Percentiles rank a stretch among this genome's conserved stretches.
Evolutionary conservation across 1,140 invertebrate species (phyloP).

Genomic region (Lucilia cuprina): DNA sequence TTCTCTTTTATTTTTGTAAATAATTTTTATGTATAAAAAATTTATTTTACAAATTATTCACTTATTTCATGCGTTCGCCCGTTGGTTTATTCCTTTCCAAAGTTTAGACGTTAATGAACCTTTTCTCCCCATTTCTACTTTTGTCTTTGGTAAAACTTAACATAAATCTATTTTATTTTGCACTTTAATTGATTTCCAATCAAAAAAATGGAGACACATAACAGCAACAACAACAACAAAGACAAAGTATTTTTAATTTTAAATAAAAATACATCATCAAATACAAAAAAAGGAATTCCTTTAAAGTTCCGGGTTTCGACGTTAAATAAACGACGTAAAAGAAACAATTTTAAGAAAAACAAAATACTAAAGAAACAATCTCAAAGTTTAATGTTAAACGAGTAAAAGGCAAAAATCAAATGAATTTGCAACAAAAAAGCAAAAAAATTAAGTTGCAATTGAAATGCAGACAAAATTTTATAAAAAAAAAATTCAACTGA

Average conservation of each 20-base stretch:
- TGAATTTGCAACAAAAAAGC: background rate
- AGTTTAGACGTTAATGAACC: slow-evolving; percentile 17
- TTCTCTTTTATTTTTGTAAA: background rate
- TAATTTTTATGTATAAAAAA: background rate
- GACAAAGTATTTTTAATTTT: slow-evolving; percentile 8
- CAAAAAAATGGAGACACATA: background rate
- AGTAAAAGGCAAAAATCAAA: background rate
- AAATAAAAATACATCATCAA: too few species aligned
- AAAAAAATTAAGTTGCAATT: background rate
- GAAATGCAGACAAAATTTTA: background rate
- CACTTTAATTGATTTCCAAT: slow-evolving; percentile 5
- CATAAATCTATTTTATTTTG: slow-evolving; percentile 10
- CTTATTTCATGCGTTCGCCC: background rate
- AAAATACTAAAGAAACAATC: background rate
- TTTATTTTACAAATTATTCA: background rate
- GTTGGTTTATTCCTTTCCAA: background rate
- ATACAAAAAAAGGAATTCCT: slow-evolving; percentile 7
- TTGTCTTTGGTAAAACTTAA: background rate
- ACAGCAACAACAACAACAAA: too few species aligned
- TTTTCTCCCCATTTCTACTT: background rate
- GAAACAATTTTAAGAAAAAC: background rate
- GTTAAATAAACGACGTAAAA: background rate
- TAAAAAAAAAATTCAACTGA: background rate
- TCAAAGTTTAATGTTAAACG: background rate
- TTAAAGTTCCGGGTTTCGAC: slow-evolving; percentile 26